phyloP scores from a whole-genome alignment of 1,140 invertebrate species.

The Zaprionus camerounensis region DNA sequence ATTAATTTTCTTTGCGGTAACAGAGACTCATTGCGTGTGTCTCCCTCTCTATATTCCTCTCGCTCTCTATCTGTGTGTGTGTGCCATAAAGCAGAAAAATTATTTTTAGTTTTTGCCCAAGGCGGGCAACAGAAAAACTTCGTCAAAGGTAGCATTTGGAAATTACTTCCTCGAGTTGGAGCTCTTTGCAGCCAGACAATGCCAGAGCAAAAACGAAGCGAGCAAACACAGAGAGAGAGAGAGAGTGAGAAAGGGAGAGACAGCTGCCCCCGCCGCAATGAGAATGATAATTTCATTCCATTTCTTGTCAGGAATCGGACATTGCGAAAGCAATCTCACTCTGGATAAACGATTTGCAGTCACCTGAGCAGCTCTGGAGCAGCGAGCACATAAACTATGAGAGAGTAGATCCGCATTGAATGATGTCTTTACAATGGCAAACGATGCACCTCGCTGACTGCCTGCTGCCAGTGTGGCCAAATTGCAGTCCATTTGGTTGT shows the following conservation, averaged over 20 bases:
- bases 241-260: slow-evolving; percentile 3
- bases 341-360: slow-evolving; percentile 48
- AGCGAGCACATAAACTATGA: slow-evolving; percentile 35
- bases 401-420: slow-evolving; percentile 21
- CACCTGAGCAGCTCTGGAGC: slow-evolving; percentile 29
- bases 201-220: neutral
- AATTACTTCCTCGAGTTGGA: slow-evolving; percentile 23
- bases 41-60: neutral
- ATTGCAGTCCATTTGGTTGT: slow-evolving; percentile 50
- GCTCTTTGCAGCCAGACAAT: slow-evolving; percentile 1
- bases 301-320: slow-evolving; percentile 27
- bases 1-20: slow-evolving; percentile 33
- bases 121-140: slow-evolving; percentile 23
- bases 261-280: neutral
- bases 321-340: slow-evolving; percentile 30
- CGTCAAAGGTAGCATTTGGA: slow-evolving; percentile 27
- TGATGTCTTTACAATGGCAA: slow-evolving; percentile 38
- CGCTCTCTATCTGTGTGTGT: slow-evolving; percentile 2
- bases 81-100: slow-evolving; percentile 25
- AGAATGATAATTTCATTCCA: slow-evolving; percentile 46
- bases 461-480: slow-evolving; percentile 5
- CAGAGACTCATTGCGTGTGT: neutral
- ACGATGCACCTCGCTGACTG: neutral
- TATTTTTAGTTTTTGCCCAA: slow-evolving; percentile 28
- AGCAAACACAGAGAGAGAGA: neutral